These are phyloP conservation scores for Apis florea DNA, from an alignment of 1,140 invertebrate genomes.

Conservation along the genomic window DNA sequence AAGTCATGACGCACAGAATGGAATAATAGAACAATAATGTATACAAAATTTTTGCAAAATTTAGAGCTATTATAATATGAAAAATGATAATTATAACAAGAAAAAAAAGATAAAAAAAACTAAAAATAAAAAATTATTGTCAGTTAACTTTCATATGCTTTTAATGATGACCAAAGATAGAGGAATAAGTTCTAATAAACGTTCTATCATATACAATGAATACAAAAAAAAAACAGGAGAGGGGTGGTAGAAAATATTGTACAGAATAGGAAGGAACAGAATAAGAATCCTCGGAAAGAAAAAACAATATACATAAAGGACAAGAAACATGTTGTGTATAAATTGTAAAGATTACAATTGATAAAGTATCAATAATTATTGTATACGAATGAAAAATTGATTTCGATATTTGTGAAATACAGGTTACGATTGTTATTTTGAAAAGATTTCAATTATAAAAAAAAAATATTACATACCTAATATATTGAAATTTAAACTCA, in stretches of 20 bases:
- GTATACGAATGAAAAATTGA: not conserved
- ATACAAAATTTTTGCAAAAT: not conserved
- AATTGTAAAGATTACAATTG: conserved; percentile 21
- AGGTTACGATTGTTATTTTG: not conserved
- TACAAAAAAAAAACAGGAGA: not conserved
- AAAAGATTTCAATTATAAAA: not conserved
- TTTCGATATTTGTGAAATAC: not conserved
- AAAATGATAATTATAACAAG: not conserved
- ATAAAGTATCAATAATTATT: not conserved
- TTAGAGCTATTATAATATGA: not conserved
- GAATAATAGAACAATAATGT: not conserved
- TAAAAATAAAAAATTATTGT: too few relatives aligned
- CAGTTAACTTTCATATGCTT: not conserved
- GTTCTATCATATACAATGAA: not conserved
- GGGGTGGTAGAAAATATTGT: too few relatives aligned
- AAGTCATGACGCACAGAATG: not conserved
- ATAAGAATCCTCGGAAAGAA: not conserved
- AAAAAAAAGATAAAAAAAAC: not conserved
- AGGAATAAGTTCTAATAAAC: conserved; percentile 6
- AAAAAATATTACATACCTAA: not conserved
- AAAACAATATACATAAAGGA: not conserved
- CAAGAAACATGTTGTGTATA: not conserved
- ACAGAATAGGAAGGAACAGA: not conserved
- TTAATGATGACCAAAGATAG: conserved; percentile 25
- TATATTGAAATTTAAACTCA: not conserved